Conservation (phyloP, 2,888 invertebrate genomes). For the Sinotaia quadrata region DNA sequence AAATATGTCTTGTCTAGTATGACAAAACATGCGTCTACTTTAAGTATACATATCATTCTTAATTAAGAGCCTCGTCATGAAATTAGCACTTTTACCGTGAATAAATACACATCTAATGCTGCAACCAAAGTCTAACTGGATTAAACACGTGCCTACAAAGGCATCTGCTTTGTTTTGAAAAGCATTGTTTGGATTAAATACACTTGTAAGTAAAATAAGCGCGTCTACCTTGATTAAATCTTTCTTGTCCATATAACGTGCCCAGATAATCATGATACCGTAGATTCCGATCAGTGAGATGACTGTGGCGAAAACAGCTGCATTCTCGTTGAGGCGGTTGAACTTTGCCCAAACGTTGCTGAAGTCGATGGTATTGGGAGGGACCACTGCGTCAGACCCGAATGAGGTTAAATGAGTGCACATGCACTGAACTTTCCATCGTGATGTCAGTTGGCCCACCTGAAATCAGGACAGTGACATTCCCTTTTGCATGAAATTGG, state of each 20-base stretch:
- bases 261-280: slow-evolving; percentile 65
- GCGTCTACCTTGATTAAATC: slow-evolving; percentile 70
- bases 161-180: no score
- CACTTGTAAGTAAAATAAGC: no score
- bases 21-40: no score
- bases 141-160: no score
- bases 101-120: no score
- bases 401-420: slow-evolving; percentile 71
- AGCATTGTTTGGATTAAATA: no score
- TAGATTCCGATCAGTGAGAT: slow-evolving; percentile 65
- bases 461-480: slow-evolving; percentile 29
- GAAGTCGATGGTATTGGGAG: slow-evolving; percentile 72
- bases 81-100: no score
- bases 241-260: slow-evolving; percentile 68
- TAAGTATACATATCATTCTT: no score
- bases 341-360: slow-evolving; percentile 70
- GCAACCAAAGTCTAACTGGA: no score
- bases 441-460: slow-evolving; percentile 66
- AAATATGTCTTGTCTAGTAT: no score
- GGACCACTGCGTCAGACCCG: slow-evolving; percentile 70
- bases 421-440: slow-evolving; percentile 64
- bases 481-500: no score
- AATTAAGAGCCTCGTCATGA: no score
- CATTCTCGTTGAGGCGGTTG: slow-evolving; percentile 68
- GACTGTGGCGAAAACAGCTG: slow-evolving; percentile 71